Evolutionary conservation across 2,797 vertebrate genomes (phyloP), one percentile per base, ranked within the genome.

Genomic region (Gymnothorax reevesii): DNA sequence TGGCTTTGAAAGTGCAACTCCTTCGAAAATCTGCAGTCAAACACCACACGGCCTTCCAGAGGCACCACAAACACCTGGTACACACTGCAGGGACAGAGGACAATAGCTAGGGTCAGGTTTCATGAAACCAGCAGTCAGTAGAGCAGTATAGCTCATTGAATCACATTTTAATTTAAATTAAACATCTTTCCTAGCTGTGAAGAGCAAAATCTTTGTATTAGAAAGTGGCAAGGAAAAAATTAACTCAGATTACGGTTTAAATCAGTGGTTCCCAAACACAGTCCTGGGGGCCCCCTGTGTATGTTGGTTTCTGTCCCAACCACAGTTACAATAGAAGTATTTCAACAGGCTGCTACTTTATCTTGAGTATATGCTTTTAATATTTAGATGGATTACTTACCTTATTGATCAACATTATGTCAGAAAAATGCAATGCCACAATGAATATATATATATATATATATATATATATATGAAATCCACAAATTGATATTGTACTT

Each of bases 51-150:
- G 15, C 93, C 92, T 64, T 93, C 93, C 52, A 96, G 85, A 17
- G 97, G 97, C 90, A 98, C 90, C 87, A 98, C 98, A 87, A 98
- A 95, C 88, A 98, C 96, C 92, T 99, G 97, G 92, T 98, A 99
- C 57, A 96, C 91, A 93, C 98, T 99, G 91, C 33, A 93, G 93
- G 90, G 87, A 20, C 82, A 91, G 89, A 88, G 91, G 90, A 84
- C 86, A 88, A 66, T 66, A 84, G 42, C 60, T 5, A 64, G 62
- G 22, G 62, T 4, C 0, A 20, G 62, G 62, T 20, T 59, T 64
- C 62, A 69, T n/a, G 1, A 69, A 69, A 69, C 64, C 60, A 62
- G 25, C n/a, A 69, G 25, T 69, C 7, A 7, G n/a, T n/a, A 9
- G 64, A 69, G 64, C 64, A 69, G 25, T 20, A 64, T n/a, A 20